These are phyloP conservation scores for Campoplex nolae DNA, from an alignment of 2,888 invertebrate species.

Conservation along the genomic window DNA sequence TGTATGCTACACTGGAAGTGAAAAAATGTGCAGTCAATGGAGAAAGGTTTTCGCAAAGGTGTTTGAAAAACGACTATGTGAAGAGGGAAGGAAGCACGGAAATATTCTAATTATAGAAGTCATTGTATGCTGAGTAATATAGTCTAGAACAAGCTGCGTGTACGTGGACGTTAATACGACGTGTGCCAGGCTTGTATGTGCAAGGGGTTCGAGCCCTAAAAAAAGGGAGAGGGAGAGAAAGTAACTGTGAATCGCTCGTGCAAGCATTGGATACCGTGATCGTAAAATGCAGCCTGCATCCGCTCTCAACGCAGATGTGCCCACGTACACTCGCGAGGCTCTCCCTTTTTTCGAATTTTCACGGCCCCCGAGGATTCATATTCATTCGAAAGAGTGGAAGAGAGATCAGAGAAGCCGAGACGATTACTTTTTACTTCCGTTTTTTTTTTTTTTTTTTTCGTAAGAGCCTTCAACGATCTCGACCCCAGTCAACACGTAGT, in stretches of 20 bases:
- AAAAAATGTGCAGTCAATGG: neutral
- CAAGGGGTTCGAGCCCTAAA: conserved; percentile 38
- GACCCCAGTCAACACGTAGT: no score
- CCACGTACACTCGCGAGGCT: conserved; percentile 63
- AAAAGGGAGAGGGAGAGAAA: conserved; percentile 52
- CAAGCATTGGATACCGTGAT: conserved; percentile 78
- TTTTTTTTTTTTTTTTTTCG: neutral
- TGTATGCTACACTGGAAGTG: neutral
- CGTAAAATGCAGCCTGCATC: conserved; percentile 84
- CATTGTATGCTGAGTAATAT: conserved; percentile 72
- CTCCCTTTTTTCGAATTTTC: conserved; percentile 48
- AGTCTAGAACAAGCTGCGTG: conserved; percentile 51
- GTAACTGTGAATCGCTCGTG: conserved; percentile 68
- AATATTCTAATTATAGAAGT: conserved; percentile 82
- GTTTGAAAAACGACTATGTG: conserved; percentile 68
- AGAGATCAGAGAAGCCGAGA: conserved; percentile 39
- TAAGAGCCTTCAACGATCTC: no score
- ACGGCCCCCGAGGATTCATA: conserved; percentile 15
- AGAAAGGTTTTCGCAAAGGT: neutral
- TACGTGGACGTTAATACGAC: conserved; percentile 69
- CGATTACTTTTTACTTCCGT: conserved; percentile 24
- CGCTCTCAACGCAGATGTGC: conserved; percentile 82
- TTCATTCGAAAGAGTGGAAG: neutral
- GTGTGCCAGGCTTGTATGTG: conserved; percentile 57
- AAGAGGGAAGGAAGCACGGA: conserved; percentile 68